Percentiles rank a stretch among this genome's conserved stretches.
Conservation (phyloP, 2,888 invertebrate genomes). For the Seira sanloemensis region DNA sequence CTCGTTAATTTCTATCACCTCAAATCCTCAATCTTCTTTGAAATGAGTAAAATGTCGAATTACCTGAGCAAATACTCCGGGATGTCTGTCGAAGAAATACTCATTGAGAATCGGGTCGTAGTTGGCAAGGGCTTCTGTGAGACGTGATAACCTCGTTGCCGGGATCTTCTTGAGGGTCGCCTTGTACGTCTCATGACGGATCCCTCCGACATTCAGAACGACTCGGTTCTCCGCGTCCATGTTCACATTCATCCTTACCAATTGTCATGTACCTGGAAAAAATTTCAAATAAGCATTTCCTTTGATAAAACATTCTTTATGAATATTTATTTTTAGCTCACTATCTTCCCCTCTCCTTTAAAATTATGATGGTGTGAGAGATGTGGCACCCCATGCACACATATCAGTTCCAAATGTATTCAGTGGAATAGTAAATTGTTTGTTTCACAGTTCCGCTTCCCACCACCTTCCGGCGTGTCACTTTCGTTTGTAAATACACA, state of each 20-base stretch:
- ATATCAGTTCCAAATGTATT: too few relatives aligned
- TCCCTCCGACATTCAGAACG: conserved; percentile 95
- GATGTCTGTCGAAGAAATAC: conserved; percentile 99
- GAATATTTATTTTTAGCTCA: background rate
- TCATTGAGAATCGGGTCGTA: conserved; percentile 99
- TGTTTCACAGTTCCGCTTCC: conserved; percentile 7
- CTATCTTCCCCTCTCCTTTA: background rate
- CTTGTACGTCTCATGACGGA: conserved; percentile 97
- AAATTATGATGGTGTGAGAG: background rate
- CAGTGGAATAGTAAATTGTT: too few relatives aligned
- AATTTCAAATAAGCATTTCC: conserved; percentile 22
- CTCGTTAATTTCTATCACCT: too few relatives aligned
- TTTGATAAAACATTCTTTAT: background rate
- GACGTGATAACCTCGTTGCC: conserved; percentile 93
- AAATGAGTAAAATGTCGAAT: too few relatives aligned
- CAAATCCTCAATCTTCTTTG: too few relatives aligned
- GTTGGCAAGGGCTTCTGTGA: conserved; percentile 97
- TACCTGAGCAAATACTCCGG: conserved; percentile 97
- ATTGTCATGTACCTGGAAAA: conserved; percentile 56
- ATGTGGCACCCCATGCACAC: too few relatives aligned
- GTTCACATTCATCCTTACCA: conserved; percentile 87
- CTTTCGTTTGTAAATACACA: background rate
- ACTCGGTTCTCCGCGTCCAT: conserved; percentile 99
- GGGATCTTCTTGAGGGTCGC: conserved; percentile 98
- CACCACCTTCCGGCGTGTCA: conserved; percentile 2